Conservation (phyloP, 2,888 invertebrate species). For the Priocnemis perturbator region DNA sequence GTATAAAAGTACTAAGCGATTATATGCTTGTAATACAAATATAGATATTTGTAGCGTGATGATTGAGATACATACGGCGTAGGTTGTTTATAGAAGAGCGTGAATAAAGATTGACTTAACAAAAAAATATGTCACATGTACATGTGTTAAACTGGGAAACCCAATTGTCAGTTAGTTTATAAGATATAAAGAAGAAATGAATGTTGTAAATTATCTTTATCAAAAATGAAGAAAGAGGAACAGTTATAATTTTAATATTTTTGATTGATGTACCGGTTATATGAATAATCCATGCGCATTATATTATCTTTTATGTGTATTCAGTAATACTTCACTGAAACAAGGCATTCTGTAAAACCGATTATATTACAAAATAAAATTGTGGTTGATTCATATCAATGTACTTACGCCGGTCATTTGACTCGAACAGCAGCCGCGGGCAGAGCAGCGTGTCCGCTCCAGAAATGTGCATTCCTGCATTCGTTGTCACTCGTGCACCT, state of each 20-base stretch:
- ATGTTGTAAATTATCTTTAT: conserved; percentile 69
- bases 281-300: conserved; percentile 63
- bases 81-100: conserved; percentile 59
- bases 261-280: conserved; percentile 63
- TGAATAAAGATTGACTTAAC: conserved; percentile 54
- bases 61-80: conserved; percentile 54
- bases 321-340: conserved; percentile 59
- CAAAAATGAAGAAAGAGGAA: conserved; percentile 32
- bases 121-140: conserved; percentile 48
- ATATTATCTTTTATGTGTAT: conserved; percentile 65
- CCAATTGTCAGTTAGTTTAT: conserved; percentile 62
- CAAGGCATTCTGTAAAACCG: conserved; percentile 65
- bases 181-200: conserved; percentile 56
- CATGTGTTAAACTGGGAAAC: conserved; percentile 55
- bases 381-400: conserved; percentile 63
- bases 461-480: no score
- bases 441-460: no score
- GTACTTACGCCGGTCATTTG: conserved; percentile 12
- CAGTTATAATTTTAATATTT: conserved; percentile 65
- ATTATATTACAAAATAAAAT: conserved; percentile 66
- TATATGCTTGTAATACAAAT: conserved; percentile 61
- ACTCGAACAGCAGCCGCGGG: no score
- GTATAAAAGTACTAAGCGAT: conserved; percentile 43
- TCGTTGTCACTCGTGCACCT: neutral
- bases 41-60: conserved; percentile 63